phyloP scores from a whole-genome alignment of 2,888 invertebrate genomes.

The Caradrina kadenii region DNA sequence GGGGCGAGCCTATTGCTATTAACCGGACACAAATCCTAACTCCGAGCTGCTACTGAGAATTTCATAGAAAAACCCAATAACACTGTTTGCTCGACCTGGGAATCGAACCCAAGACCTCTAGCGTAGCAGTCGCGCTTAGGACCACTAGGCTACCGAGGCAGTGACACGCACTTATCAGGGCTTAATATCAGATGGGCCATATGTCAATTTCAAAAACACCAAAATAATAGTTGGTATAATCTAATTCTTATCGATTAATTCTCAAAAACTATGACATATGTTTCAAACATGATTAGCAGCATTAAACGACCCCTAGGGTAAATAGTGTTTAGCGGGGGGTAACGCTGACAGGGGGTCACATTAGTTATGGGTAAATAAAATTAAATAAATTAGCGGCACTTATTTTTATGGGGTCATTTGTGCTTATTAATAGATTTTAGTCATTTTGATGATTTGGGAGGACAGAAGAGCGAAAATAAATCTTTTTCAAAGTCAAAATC shows the following conservation, averaged over 20 bases:
- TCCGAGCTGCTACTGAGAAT: too few species aligned
- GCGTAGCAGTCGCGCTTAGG: too few species aligned
- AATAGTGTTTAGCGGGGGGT: slow-evolving; percentile 38
- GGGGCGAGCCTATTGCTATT: too few species aligned
- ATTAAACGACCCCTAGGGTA: slow-evolving; percentile 45
- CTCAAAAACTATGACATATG: slow-evolving; percentile 64
- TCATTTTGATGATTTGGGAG: slow-evolving; percentile 4
- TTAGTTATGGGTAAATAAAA: slow-evolving; percentile 63
- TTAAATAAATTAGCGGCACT: slow-evolving; percentile 64
- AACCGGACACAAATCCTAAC: too few species aligned
- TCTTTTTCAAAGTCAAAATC: too few species aligned
- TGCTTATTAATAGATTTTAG: slow-evolving; percentile 33
- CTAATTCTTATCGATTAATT: slow-evolving; percentile 53
- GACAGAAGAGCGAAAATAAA: too few species aligned
- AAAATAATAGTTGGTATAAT: slow-evolving; percentile 11
- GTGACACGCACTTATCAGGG: background rate
- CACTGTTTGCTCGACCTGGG: too few species aligned
- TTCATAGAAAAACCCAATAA: too few species aligned
- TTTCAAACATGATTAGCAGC: slow-evolving; percentile 65
- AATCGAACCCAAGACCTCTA: too few species aligned
- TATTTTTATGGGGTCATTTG: slow-evolving; percentile 61
- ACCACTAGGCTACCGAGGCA: too few species aligned
- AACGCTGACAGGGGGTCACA: slow-evolving; percentile 11
- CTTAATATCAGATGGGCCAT: slow-evolving; percentile 14
- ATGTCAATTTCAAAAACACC: slow-evolving; percentile 15